These are phyloP conservation scores for Tetrao urogallus DNA, from an alignment of 2,113 vertebrate genomes.

Conservation along the genomic window DNA sequence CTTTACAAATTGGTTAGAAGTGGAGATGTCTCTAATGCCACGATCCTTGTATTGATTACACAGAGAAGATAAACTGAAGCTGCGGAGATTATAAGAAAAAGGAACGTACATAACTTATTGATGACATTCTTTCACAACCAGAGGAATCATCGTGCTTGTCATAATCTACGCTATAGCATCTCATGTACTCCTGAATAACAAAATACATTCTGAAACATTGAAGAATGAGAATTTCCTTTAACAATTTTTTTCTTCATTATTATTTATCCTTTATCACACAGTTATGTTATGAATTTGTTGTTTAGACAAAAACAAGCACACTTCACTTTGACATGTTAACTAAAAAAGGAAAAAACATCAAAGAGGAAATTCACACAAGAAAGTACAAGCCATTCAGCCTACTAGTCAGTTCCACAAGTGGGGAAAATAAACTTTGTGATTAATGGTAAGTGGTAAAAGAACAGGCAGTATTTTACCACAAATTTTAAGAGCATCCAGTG, in stretches of 20 bases:
- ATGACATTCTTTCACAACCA: not conserved
- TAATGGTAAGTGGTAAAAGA: not conserved
- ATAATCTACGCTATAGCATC: not conserved
- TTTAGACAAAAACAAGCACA: not conserved
- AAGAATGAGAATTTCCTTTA: not conserved
- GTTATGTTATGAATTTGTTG: not conserved
- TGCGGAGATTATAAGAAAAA: not conserved
- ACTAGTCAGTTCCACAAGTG: not conserved
- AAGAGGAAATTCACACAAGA: not conserved
- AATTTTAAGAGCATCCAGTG: not conserved
- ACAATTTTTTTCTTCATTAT: not conserved
- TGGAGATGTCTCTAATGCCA: not conserved
- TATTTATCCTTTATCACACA: not conserved
- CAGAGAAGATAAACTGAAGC: not conserved
- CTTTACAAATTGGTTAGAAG: not conserved
- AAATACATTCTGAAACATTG: not conserved
- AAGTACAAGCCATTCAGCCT: not conserved
- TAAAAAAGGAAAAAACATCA: not conserved
- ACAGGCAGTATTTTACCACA: not conserved
- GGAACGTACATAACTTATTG: not conserved
- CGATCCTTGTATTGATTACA: not conserved
- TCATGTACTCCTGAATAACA: not conserved
- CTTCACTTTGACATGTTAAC: not conserved
- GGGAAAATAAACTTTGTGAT: not conserved
- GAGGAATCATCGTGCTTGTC: not conserved